Percentiles rank a stretch among this genome's conserved stretches.
Evolutionary conservation across 1,140 invertebrate species (phyloP).

Genomic region (Sinonovacula constricta): DNA sequence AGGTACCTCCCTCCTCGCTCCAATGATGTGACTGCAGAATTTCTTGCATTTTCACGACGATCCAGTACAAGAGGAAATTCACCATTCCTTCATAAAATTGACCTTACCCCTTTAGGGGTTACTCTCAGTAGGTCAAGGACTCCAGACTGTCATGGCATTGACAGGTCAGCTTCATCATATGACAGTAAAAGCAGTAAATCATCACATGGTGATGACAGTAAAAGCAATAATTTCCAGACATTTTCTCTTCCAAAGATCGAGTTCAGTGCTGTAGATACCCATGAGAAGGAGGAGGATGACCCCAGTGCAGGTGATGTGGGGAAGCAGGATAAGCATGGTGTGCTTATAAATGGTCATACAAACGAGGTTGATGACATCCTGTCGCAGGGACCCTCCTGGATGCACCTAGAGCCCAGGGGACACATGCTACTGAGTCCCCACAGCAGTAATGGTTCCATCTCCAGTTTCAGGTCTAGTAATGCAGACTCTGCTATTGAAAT

Average conservation of each 20-base stretch:
- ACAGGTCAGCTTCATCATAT: constrained; percentile 10
- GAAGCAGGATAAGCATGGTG: background rate
- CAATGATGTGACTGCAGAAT: constrained; percentile 24
- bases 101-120: background rate
- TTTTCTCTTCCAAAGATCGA: constrained; percentile 26
- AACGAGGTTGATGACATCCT: constrained; percentile 1
- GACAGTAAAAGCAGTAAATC: background rate
- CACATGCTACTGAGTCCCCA: constrained; percentile 54
- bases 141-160: constrained; percentile 17
- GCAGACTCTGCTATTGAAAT: constrained; percentile 59
- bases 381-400: background rate
- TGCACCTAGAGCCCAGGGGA: constrained; percentile 18
- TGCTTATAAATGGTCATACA: background rate
- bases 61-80: background rate
- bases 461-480: constrained; percentile 59
- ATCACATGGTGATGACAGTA: background rate
- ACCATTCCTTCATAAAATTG: background rate
- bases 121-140: background rate
- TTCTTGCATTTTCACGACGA: constrained; percentile 16
- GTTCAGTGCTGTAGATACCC: constrained; percentile 34
- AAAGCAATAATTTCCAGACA: background rate
- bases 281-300: background rate
- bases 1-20: background rate
- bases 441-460: constrained; percentile 57
- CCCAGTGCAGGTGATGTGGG: background rate